These are phyloP conservation scores for Masticophis lateralis DNA, from an alignment of 2,797 vertebrate species.

Conservation along the genomic window DNA sequence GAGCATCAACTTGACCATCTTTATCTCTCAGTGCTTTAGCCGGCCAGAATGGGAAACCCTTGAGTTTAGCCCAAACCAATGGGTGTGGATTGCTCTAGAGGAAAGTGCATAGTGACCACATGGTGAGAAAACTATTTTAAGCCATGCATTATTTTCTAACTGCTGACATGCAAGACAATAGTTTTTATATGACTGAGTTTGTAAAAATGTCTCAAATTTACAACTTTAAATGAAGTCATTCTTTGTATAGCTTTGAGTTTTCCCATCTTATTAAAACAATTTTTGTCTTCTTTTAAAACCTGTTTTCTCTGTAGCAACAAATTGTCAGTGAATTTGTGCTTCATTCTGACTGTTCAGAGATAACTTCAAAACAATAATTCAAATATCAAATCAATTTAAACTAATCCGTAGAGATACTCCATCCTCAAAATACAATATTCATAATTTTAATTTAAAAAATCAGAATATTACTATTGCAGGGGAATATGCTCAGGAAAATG, in stretches of 20 bases:
- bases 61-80: conserved; percentile 97
- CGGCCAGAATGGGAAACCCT: conserved; percentile 99
- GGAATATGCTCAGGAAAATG: background rate
- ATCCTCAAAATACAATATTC: background rate
- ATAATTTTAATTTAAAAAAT: background rate
- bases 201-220: background rate
- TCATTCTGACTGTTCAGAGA: background rate
- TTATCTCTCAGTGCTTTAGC: conserved; percentile 97
- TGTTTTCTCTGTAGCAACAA: background rate
- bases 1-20: conserved; percentile 95
- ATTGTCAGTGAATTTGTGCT: background rate
- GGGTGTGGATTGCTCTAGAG: conserved; percentile 94
- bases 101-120: conserved; percentile 60
- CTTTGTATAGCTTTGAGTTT: background rate
- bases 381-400: background rate
- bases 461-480: background rate
- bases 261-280: background rate
- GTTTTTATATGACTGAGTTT: background rate
- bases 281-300: background rate
- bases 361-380: background rate
- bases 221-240: background rate
- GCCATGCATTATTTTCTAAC: conserved; percentile 19
- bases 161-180: background rate
- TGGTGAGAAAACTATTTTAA: conserved; percentile 36
- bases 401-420: background rate